Conservation (phyloP, 2,888 invertebrate species). For the Glaucopsyche alexis region DNA sequence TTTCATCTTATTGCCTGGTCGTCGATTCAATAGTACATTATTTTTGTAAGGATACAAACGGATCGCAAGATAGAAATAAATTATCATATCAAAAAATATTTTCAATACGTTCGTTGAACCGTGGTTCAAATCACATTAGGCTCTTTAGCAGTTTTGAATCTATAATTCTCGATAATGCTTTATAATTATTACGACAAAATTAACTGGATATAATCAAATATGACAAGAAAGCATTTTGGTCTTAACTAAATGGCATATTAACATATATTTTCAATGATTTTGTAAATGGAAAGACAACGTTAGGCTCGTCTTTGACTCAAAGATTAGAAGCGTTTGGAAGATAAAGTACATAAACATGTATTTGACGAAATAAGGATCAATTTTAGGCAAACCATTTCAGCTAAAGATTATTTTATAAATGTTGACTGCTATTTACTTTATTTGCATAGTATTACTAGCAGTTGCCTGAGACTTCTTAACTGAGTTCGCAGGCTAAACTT, state of each 20-base stretch:
- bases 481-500: too few species aligned
- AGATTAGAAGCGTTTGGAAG: neutral
- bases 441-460: too few species aligned
- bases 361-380: neutral
- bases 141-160: too few species aligned
- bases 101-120: too few species aligned
- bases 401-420: neutral
- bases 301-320: neutral
- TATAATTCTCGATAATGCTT: too few species aligned
- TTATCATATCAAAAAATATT: too few species aligned
- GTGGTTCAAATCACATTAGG: too few species aligned
- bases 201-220: neutral
- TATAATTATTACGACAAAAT: neutral
- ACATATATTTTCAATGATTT: neutral
- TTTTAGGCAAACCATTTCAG: neutral
- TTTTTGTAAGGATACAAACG: too few species aligned
- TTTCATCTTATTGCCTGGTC: too few species aligned
- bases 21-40: too few species aligned
- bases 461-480: too few species aligned
- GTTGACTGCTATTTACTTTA: neutral
- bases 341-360: neutral
- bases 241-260: neutral
- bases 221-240: neutral
- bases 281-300: neutral
- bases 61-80: too few species aligned